Base-by-base conservation (phyloP, 2,888 invertebrate species). In the Aporophyla nigra region DNA sequence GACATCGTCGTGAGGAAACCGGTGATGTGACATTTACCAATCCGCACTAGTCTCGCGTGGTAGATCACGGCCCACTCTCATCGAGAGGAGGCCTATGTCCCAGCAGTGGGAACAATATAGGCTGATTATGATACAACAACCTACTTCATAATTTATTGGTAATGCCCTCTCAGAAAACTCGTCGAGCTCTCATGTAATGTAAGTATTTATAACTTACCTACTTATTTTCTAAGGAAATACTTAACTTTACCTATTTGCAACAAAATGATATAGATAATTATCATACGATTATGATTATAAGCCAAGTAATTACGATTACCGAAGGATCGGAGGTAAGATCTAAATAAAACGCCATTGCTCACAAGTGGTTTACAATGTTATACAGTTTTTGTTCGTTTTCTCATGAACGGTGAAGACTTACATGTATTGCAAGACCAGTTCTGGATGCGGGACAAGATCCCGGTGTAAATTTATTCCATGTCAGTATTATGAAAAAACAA, bases 351-450 rank as follows among this genome's bases (percentile, higher is more conserved):
- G 79, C 58, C 75, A 76, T 72, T 75, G 81, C 81, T 80, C 82
- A 74, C 83, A 69, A 74, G 77, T 71, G 71, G 72, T 58, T 75
- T 74, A 83, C 74, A 78, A 82, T 76, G 85, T 84, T 77, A 59
- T 51, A 66, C 16, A 51, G 53, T 81, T 86, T 86, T 88, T 81
- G 43, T 86, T 84, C 70, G n/a, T 76, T 82, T 86, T 80, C 72
- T 82, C 78, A 59, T 71, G 74, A 86, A 84, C 82, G 71, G 73
- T 80, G 67, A 70, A 65, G 67, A 79, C 74, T 73, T 68, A 62
- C 67, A 67, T 67, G 62, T 68, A 53, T 74, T 58, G 51, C 70
- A 85, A 86, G 83, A 90, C 90, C 88, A 67, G 90, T 90, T 87
- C 84, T 87, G 78, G 65, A 82, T 85, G 76, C 85, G 70, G 86